Evolutionary conservation across 2,797 vertebrate genomes (phyloP).

Genomic region (Melopsittacus undulatus): DNA sequence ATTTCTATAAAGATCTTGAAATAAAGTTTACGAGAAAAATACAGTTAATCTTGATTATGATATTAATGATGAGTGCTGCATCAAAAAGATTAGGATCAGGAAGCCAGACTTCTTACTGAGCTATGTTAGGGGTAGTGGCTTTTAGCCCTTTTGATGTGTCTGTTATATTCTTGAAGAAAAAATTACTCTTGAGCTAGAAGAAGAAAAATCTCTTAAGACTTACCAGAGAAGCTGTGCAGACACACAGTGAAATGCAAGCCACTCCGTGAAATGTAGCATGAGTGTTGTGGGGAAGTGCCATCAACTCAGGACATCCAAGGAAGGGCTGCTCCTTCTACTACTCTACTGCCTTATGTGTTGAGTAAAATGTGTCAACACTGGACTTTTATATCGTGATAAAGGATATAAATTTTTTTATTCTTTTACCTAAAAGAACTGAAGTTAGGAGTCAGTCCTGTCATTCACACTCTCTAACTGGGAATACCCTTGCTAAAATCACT

Average conservation of each 20-base stretch:
- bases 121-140: neutral
- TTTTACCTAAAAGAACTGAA: neutral
- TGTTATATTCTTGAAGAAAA: neutral
- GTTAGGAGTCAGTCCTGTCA: neutral
- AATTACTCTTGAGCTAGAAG: neutral
- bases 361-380: neutral
- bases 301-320: neutral
- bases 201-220: neutral
- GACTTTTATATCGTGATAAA: neutral
- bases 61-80: neutral
- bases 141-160: neutral
- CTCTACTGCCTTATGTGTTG: neutral
- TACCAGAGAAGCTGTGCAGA: neutral
- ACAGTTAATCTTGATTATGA: neutral
- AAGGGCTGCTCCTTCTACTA: neutral
- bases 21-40: neutral
- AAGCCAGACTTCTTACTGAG: neutral
- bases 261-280: neutral
- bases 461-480: neutral
- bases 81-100: neutral
- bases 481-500: neutral
- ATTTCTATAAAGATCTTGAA: neutral
- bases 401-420: neutral
- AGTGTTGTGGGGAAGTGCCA: neutral
- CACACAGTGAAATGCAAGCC: fast-evolving